Conservation (phyloP, 2,888 invertebrate species). For the Eupithecia insigniata region DNA sequence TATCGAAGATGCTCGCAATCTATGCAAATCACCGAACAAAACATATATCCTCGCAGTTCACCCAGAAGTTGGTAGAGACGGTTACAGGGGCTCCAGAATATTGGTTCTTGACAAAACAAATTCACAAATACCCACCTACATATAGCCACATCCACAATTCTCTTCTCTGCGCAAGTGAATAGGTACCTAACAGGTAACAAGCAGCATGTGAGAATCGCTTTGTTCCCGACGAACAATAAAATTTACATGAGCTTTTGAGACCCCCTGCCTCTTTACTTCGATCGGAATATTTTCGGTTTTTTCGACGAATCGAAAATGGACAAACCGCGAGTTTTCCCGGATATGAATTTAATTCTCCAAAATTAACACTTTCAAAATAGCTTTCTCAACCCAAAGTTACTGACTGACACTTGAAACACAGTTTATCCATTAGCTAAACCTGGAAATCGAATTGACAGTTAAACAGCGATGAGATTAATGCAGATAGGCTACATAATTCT, state of each 20-base stretch:
- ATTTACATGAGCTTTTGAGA: conserved; percentile 67
- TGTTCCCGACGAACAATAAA: conserved; percentile 62
- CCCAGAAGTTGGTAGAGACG: conserved; percentile 1
- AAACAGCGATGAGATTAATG: conserved; percentile 22
- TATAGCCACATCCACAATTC: conserved; percentile 16
- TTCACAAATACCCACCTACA: conserved; percentile 6
- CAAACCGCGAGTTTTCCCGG: background rate
- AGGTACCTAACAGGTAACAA: conserved; percentile 49
- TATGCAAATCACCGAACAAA: background rate
- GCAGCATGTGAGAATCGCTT: conserved; percentile 52
- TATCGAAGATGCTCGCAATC: conserved; percentile 2
- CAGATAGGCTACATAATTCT: conserved; percentile 4
- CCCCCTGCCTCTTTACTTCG: conserved; percentile 52
- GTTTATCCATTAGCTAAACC: conserved; percentile 46
- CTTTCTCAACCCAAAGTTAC: conserved; percentile 15
- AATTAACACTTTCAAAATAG: background rate
- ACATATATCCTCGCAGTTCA: conserved; percentile 6
- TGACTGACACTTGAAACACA: conserved; percentile 41
- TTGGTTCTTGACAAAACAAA: conserved; percentile 14
- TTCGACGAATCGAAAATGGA: conserved; percentile 1
- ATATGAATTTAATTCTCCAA: background rate
- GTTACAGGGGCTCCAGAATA: background rate
- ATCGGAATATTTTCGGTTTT: conserved; percentile 44
- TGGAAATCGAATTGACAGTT: conserved; percentile 45
- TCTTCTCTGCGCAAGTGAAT: conserved; percentile 59